Percentiles rank a stretch among this genome's conserved stretches.
Conservation (phyloP, 2,888 invertebrate species). For the Dasysyrphus tricinctus region DNA sequence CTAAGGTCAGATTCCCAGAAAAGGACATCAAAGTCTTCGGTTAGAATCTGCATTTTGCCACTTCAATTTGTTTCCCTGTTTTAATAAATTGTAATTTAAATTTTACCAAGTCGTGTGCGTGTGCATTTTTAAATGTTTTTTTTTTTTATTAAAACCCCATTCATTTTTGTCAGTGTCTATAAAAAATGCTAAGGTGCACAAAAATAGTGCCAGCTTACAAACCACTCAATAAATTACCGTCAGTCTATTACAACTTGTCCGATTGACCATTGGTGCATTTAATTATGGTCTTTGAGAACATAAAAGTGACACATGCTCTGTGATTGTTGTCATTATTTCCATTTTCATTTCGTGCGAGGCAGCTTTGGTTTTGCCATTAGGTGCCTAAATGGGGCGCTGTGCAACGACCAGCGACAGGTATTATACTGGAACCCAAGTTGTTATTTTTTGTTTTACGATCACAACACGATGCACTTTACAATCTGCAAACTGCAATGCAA, state of each 20-base stretch:
- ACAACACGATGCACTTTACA: conserved; percentile 25
- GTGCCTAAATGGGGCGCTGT: conserved; percentile 55
- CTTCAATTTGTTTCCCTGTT: too few species aligned
- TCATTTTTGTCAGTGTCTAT: conserved; percentile 48
- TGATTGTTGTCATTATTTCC: conserved; percentile 74
- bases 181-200: conserved; percentile 36
- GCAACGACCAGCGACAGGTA: neutral
- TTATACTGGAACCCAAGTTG: conserved; percentile 46
- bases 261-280: conserved; percentile 68
- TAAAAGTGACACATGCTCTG: conserved; percentile 73
- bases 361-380: conserved; percentile 51
- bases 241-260: conserved; percentile 73
- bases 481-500: neutral
- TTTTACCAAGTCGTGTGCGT: too few species aligned
- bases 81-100: too few species aligned
- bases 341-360: conserved; percentile 61
- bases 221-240: conserved; percentile 66
- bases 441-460: conserved; percentile 42
- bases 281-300: conserved; percentile 71
- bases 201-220: neutral
- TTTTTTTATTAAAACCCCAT: too few species aligned
- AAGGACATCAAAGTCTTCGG: too few species aligned
- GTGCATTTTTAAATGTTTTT: too few species aligned
- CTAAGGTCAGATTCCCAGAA: too few species aligned
- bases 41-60: too few species aligned